These are phyloP conservation scores for Chaetophractus vellerosus DNA, from an alignment of 2,797 vertebrate genomes.

Conservation along the genomic window DNA sequence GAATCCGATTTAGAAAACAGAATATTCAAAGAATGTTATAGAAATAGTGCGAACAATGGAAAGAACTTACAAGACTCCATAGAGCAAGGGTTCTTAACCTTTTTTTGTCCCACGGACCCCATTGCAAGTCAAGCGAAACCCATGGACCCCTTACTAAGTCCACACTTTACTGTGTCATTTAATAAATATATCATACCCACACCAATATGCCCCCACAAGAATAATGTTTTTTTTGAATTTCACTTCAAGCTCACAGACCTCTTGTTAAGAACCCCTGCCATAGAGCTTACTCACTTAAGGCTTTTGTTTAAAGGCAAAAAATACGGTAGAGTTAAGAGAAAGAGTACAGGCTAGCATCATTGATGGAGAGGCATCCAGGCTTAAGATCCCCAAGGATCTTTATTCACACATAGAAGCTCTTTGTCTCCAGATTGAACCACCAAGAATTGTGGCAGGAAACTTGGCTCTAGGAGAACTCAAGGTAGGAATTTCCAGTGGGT, in stretches of 20 bases:
- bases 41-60: background rate
- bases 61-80: background rate
- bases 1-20: background rate
- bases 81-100: background rate
- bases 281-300: background rate
- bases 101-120: too few relatives aligned
- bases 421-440: background rate
- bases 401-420: background rate
- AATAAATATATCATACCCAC: too few relatives aligned
- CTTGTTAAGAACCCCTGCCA: too few relatives aligned
- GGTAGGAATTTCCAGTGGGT: background rate
- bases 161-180: too few relatives aligned
- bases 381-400: background rate
- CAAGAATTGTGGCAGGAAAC: background rate
- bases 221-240: too few relatives aligned
- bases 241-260: too few relatives aligned
- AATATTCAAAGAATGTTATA: background rate
- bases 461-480: conserved; percentile 18
- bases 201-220: too few relatives aligned
- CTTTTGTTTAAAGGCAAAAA: background rate
- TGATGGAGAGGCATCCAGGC: background rate
- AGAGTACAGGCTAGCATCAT: background rate
- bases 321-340: background rate
- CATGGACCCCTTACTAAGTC: too few relatives aligned
- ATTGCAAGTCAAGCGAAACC: too few relatives aligned